These are phyloP conservation scores for Xanthia icteritia DNA, from an alignment of 2,888 invertebrate species.

Conservation along the genomic window DNA sequence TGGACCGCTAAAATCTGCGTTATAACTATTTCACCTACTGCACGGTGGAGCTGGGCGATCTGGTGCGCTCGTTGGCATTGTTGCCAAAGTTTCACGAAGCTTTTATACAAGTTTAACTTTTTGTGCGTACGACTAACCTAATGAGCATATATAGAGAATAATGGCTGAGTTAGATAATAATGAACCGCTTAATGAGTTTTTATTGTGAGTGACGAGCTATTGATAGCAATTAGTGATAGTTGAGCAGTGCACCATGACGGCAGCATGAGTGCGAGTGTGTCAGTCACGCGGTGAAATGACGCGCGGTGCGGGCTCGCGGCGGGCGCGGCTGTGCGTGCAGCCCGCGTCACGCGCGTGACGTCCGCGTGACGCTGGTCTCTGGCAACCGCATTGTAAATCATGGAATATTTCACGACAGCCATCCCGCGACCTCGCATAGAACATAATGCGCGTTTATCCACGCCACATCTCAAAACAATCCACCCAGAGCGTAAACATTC, in stretches of 20 bases:
- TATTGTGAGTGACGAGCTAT: constrained; percentile 41
- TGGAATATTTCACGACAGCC: constrained; percentile 70
- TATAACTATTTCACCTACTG: constrained; percentile 72
- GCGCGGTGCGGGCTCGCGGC: constrained; percentile 63
- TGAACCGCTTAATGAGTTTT: constrained; percentile 36
- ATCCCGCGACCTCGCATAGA: constrained; percentile 43
- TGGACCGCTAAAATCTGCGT: constrained; percentile 74
- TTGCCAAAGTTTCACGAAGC: constrained; percentile 66
- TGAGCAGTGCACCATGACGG: constrained; percentile 48
- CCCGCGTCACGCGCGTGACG: constrained; percentile 74
- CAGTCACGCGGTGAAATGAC: constrained; percentile 73
- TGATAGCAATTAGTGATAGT: constrained; percentile 52
- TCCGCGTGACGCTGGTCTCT: constrained; percentile 62
- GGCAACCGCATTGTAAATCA: constrained; percentile 59
- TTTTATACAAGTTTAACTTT: constrained; percentile 62
- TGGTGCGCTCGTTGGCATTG: constrained; percentile 62
- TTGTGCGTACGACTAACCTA: constrained; percentile 52
- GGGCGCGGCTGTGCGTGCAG: constrained; percentile 72
- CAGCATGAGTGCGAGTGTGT: constrained; percentile 36
- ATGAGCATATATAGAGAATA: constrained; percentile 38
- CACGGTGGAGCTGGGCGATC: constrained; percentile 59
- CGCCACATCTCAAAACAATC: constrained; percentile 48
- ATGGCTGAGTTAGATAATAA: constrained; percentile 32
- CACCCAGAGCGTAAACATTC: constrained; percentile 31
- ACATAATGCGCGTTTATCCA: constrained; percentile 56